These are phyloP conservation scores for Falcunculus frontatus DNA, from an alignment of 2,113 vertebrate species.

Conservation along the genomic window DNA sequence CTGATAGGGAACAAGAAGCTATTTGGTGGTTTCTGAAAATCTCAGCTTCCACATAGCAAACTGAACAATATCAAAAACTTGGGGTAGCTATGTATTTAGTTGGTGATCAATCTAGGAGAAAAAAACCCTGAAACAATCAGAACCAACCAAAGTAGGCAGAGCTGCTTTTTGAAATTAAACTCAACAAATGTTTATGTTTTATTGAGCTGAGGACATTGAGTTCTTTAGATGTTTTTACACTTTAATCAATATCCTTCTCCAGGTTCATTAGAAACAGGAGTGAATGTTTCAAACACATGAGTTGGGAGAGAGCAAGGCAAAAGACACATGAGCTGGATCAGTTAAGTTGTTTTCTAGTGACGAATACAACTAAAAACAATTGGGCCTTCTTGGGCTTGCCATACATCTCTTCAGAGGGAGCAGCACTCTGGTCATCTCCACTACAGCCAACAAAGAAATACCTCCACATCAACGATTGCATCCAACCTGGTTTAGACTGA, in stretches of 20 bases:
- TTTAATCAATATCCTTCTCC: neutral
- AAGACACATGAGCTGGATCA: conserved; percentile 21
- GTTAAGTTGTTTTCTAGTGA: conserved; percentile 12
- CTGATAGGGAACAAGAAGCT: neutral
- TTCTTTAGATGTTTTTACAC: neutral
- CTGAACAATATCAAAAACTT: neutral
- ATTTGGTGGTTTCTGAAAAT: neutral
- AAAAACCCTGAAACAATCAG: neutral
- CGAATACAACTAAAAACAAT: conserved; percentile 55
- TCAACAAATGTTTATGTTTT: neutral
- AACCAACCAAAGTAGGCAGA: neutral
- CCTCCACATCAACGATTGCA: neutral
- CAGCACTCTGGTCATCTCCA: conserved; percentile 16
- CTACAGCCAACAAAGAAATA: neutral
- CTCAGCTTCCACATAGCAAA: neutral
- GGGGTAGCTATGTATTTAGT: neutral
- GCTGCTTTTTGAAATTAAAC: neutral
- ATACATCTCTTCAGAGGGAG: conserved; percentile 33
- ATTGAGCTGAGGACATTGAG: neutral
- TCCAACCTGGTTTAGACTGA: conserved; percentile 26
- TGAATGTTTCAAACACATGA: conserved; percentile 31
- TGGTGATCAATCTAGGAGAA: neutral
- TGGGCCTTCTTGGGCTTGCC: conserved; percentile 16
- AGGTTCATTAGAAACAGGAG: conserved; percentile 33
- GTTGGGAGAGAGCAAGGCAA: neutral